phyloP scores from a whole-genome alignment of 2,888 invertebrate genomes.

The Lochmaea crataegi region DNA sequence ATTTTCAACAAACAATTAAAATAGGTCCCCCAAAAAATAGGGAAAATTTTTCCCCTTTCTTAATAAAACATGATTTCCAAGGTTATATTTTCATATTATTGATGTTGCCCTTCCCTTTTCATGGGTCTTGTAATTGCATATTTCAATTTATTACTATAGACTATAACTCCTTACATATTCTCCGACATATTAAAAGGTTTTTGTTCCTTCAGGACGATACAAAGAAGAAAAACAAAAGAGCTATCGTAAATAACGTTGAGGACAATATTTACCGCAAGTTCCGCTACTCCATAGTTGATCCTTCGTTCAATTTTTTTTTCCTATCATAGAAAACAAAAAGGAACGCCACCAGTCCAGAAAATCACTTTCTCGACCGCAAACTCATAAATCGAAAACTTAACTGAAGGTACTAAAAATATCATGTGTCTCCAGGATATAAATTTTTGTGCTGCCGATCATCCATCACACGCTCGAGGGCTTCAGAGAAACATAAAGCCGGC shows the following conservation, averaged over 20 bases:
- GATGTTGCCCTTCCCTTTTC: too few species aligned
- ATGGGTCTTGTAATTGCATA: too few species aligned
- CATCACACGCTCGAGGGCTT: conserved; percentile 40
- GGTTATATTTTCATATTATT: too few species aligned
- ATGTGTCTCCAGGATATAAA: conserved; percentile 40
- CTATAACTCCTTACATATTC: not conserved
- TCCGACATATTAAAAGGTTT: not conserved
- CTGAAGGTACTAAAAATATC: conserved; percentile 36
- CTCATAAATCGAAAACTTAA: conserved; percentile 35
- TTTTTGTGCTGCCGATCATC: conserved; percentile 44
- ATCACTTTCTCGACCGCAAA: conserved; percentile 35
- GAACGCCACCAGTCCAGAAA: conserved; percentile 30
- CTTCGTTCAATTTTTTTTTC: conserved; percentile 6
- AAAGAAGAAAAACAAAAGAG: not conserved
- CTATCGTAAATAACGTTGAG: not conserved
- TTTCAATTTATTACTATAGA: too few species aligned
- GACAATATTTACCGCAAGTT: conserved; percentile 24
- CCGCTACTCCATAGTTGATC: conserved; percentile 12
- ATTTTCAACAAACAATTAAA: too few species aligned
- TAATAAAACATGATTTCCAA: too few species aligned
- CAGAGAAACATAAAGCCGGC: conserved; percentile 39
- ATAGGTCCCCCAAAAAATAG: too few species aligned
- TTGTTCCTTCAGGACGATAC: not conserved
- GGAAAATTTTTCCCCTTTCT: too few species aligned
- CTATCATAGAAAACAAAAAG: conserved; percentile 5